These are phyloP conservation scores for Hyalella azteca DNA, from an alignment of 2,888 invertebrate genomes.

Conservation along the genomic window DNA sequence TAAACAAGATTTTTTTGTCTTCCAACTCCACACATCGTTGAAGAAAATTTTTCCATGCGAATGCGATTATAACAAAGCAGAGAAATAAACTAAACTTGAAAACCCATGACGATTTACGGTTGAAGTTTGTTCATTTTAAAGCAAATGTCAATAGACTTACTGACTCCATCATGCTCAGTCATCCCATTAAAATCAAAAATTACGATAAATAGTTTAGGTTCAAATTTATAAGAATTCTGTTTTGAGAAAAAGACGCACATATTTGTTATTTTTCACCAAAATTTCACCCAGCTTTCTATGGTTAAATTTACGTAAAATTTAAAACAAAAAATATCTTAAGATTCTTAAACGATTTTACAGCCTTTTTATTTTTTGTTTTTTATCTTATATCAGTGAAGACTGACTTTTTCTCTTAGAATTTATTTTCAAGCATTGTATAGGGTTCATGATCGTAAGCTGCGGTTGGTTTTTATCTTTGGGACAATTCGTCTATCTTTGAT, in stretches of 20 bases:
- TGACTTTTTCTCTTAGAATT: background rate
- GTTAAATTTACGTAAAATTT: background rate
- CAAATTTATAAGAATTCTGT: background rate
- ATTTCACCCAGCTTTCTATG: background rate
- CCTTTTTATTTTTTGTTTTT: background rate
- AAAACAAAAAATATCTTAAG: background rate
- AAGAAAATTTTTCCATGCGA: conserved; percentile 35
- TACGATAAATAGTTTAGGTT: no score
- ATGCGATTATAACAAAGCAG: conserved; percentile 41
- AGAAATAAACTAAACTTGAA: conserved; percentile 39
- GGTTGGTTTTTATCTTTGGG: background rate
- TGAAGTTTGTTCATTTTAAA: conserved; percentile 38
- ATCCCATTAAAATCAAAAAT: conserved; percentile 29
- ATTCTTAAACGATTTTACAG: background rate
- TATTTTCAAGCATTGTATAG: background rate
- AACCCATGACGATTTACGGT: conserved; percentile 29
- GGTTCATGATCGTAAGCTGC: background rate
- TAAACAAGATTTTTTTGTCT: conserved; percentile 22
- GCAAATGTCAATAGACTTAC: conserved; percentile 30
- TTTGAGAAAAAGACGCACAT: background rate
- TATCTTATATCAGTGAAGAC: background rate
- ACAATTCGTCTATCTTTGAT: background rate
- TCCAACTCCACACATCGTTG: conserved; percentile 38
- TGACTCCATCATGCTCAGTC: conserved; percentile 11
- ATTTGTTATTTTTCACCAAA: background rate